These are phyloP conservation scores for Passer montanus DNA, from an alignment of 2,113 vertebrate species.

Conservation along the genomic window DNA sequence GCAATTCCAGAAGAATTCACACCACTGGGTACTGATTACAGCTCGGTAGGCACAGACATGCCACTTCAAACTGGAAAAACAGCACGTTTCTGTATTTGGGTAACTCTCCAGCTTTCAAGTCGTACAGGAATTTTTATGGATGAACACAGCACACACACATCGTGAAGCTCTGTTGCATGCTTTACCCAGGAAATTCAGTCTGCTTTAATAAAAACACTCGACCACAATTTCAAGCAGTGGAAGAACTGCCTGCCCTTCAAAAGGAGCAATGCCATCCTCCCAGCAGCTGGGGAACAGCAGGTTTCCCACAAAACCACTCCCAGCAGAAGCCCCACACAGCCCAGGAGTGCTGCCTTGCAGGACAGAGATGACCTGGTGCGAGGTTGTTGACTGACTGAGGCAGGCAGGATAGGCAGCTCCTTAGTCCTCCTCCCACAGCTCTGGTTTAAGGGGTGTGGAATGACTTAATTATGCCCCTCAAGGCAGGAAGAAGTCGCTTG, in stretches of 20 bases:
- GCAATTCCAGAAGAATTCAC: neutral
- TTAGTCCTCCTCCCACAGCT: neutral
- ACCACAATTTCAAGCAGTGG: neutral
- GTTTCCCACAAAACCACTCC: neutral
- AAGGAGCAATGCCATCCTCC: neutral
- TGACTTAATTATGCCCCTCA: slow-evolving; percentile 45
- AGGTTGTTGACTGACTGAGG: neutral
- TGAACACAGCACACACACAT: neutral
- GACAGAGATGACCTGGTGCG: neutral
- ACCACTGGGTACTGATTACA: neutral
- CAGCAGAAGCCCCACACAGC: neutral
- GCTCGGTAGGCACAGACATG: neutral
- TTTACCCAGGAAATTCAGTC: neutral
- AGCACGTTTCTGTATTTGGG: neutral
- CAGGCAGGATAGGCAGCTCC: neutral
- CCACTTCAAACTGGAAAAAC: neutral
- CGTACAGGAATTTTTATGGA: neutral
- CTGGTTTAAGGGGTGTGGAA: slow-evolving; percentile 33
- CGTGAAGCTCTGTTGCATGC: rapidly evolving
- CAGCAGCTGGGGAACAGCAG: neutral
- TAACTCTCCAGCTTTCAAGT: neutral
- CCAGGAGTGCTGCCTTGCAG: neutral
- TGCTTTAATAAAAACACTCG: neutral
- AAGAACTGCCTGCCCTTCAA: neutral
- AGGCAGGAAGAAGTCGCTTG: slow-evolving; percentile 58